Base-by-base conservation (phyloP, 2,797 vertebrate genomes). In the Scarus forsteni region DNA sequence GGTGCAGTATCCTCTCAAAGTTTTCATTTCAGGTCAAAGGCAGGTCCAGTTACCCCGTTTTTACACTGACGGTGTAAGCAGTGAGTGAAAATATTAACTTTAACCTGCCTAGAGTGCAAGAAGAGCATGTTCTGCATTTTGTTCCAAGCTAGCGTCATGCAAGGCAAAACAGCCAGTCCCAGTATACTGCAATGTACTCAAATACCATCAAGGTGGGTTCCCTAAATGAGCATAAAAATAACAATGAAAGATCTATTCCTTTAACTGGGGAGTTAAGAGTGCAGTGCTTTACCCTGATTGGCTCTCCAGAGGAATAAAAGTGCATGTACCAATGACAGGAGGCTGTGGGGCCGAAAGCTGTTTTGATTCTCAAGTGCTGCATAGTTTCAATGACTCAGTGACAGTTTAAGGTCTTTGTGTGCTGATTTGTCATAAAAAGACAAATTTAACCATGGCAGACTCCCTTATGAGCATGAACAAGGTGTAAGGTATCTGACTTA, bases 221-320 rank as follows among this genome's bases (percentile, higher is more conserved):
- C 61, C 70, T 51, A 53, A 73, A 84, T 53, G 36, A 52, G 19
- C 11, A 66, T 49, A 36, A 75, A 34, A 64, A 60, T 64, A 19
- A 57, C 46, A 19, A 63, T 58, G 46, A 70, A 63, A 77, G 55
- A 67, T 15, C 68, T 40, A 58, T 59, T 78, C 66, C 56, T 80
- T 63, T 75, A 35, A 60, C 48, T 36, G 44, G 81, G 76, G 70
- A 69, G 61, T 39, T 45, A 51, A 69, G 84, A 88, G 75, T 86
- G 85, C 82, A 80, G 65, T 62, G 70, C 60, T 79, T 75, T 57
- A 60, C 66, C 68, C 74, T 65, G 73, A 85, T 84, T 73, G 56
- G 49, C 60, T 86, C 59, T 83, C 76, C 73, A 49, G 16, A 44
- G 70, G 60, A 80, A 74, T 80, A 73, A 88, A 85, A 84, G 87